Evolutionary conservation across 2,888 invertebrate species (phyloP), one percentile per base, ranked within the genome.

Genomic region (Globia sparganii): DNA sequence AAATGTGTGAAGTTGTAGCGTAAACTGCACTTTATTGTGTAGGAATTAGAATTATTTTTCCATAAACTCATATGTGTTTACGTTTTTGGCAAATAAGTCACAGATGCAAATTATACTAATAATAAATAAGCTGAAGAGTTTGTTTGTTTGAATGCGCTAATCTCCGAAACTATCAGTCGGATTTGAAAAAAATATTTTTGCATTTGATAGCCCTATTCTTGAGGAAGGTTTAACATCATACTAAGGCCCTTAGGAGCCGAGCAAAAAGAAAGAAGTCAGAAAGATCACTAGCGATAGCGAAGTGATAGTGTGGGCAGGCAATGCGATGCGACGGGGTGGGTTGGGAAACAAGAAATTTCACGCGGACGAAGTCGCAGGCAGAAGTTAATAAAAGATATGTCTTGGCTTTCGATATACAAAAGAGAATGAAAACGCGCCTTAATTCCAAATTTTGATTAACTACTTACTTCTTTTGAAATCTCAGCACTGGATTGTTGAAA

Each of bases 401-500:
- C 61, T 61, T 61, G 34, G 5, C 2, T 64, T 40, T 40, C 18
- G n/a, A 34, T 62, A n/a, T 15, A 56, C n/a, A 59, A 21, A 61
- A 34, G 4, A 59, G 18, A 2, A 28, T 15, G 15, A 28, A 28
- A 58, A 28, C 28, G 58, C 6, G 6, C 58, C 15, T 58, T 15
- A 21, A 34, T n/a, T 34, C 9, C 5, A 13, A 71, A 56, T 56
- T 28, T 59, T 9, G 13, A 43, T 56, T 21, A 89, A 11, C 15
- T 18, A 67, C 93, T 91, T 78, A 98, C 97, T 97, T 97, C 91
- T 97, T 97, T 91, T 99, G 98, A 92, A 98, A 98, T 70, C 89
- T 92, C 37, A 98, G 95, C 37, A 98, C 97, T 3, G 98, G 97
- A 92, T 98, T 98, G 43, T 93, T 95, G 80, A 96, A 94, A 72